These are phyloP conservation scores for Malacoctenus gilli DNA, from an alignment of 2,797 vertebrate genomes.

Conservation along the genomic window DNA sequence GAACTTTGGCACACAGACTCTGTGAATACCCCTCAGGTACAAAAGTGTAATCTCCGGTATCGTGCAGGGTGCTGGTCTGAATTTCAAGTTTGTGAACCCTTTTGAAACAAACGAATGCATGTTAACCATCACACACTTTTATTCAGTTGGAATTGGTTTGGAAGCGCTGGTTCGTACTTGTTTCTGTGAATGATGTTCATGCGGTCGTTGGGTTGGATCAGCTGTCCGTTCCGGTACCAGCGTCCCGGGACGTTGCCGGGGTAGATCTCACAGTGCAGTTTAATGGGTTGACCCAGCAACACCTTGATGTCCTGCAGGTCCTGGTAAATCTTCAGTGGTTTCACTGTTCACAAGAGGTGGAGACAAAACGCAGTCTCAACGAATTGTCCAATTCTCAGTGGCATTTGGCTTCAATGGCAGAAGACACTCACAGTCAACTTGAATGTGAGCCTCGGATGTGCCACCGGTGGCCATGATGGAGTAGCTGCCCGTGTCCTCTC, in stretches of 20 bases:
- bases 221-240: constrained; percentile 96
- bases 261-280: constrained; percentile 92
- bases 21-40: constrained; percentile 92
- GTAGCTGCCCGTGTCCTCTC: constrained; percentile 91
- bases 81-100: constrained; percentile 93
- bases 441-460: constrained; percentile 87
- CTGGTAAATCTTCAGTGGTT: constrained; percentile 91
- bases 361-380: not conserved
- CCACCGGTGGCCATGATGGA: constrained; percentile 95
- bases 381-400: no score
- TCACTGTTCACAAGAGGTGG: constrained; percentile 79
- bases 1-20: constrained; percentile 89
- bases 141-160: no score
- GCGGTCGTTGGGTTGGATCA: constrained; percentile 89
- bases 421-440: constrained; percentile 87
- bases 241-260: constrained; percentile 91
- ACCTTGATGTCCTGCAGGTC: constrained; percentile 88
- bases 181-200: constrained; percentile 91
- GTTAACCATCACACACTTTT: no score
- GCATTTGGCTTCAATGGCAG: no score
- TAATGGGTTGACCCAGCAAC: constrained; percentile 90
- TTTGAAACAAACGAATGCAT: no score
- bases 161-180: no score
- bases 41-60: constrained; percentile 95
- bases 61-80: constrained; percentile 83